Evolutionary conservation across 2,888 invertebrate species (phyloP), one percentile per base, ranked within the genome.

Genomic region (Megalurothrips usitatus): DNA sequence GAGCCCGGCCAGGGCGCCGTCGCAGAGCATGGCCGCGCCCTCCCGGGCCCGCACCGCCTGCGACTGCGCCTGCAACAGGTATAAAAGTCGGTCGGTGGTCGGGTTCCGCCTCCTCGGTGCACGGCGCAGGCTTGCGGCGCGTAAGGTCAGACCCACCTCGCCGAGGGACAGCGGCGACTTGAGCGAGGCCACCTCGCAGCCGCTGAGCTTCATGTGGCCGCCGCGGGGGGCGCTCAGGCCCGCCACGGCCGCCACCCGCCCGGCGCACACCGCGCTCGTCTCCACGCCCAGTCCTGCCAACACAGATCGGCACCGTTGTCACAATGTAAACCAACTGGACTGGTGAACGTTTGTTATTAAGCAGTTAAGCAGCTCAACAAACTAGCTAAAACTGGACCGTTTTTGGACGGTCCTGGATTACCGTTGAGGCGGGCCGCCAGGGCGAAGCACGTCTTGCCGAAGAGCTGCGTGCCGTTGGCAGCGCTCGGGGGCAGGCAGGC

Each of bases 11-110:
- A 75, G 68, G 23, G 68, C 26, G 26, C 68, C 68, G 68, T 26
- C 68, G 68, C 68, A 75, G 11, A 75, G 23, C 68, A 75, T 75
- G 68, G 68, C 68, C 23, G 68, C 68, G 23, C 68, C 68, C 68
- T 75, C 68, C 6, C 68, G 68, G 23, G 68, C 68, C 23, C 68
- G 68, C 68, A 75, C 68, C 26, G 68, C 68, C 68, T 26, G 68
- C 26, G 52, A 12, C 52, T 52, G 52, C 6, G 52, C 58, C 58
- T 58, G 58, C 6, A 6, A 43, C 34, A 43, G 34, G 34, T 4
- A 43, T n/a, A n/a, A n/a, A n/a, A n/a, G n/a, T n/a, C n/a, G n/a
- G n/a, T n/a, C n/a, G n/a, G n/a, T n/a, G n/a, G n/a, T n/a, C n/a
- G n/a, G n/a, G n/a, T n/a, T n/a, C n/a, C n/a, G n/a, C n/a, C n/a